Base-by-base conservation (phyloP, 1,140 invertebrate genomes). In the Philopotamus ludificatus region DNA sequence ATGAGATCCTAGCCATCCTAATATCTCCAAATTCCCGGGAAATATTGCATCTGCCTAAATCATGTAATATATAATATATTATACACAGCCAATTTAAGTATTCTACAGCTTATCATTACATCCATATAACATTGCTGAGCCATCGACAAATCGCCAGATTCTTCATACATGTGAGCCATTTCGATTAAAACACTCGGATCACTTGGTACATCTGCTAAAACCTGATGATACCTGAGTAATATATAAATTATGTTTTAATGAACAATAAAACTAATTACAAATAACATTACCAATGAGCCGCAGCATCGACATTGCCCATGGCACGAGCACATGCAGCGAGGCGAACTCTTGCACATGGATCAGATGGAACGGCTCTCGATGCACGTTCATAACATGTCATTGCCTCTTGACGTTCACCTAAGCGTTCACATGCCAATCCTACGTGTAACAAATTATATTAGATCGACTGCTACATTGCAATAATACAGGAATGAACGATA, bases 121-220 rank as follows among this genome's bases (percentile, higher is more conserved):
- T 81, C 78, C 70, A 78, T 75, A 50, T 79, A 80, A 41, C 79
- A 77, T 62, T 81, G 78, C 63, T 79, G 79, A 21, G 78, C 79
- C 4, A 75, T 73, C 18, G 74, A 73, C 9, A 73, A 64, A 68
- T 81, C 79, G 1, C 77, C 79, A 66, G 74, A 63, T 23, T 78
- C 79, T 49, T 72, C 73, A 68, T 80, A 76, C 42, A 79, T 71
- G 23, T 73, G 70, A 0, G 76, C 79, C 39, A 79, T 71, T 28
- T 77, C 77, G 42, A 74, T 73, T 39, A 78, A 73, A 15, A 79
- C 77, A 22, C 78, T 75, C 8, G 73, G 74, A 63, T 80, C 79
- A 74, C 42, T 34, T 2, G 68, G 68, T n/a, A 61, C 22, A 20
- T 66, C 65, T 15, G 61, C 65, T 34, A 70, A 41, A 0, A 70